A percentile compares a stretch with the other conserved stretches of the same genome.
These are phyloP conservation scores for Trichosurus vulpecula DNA, from an alignment of 2,797 vertebrate species.

Conservation along the genomic window DNA sequence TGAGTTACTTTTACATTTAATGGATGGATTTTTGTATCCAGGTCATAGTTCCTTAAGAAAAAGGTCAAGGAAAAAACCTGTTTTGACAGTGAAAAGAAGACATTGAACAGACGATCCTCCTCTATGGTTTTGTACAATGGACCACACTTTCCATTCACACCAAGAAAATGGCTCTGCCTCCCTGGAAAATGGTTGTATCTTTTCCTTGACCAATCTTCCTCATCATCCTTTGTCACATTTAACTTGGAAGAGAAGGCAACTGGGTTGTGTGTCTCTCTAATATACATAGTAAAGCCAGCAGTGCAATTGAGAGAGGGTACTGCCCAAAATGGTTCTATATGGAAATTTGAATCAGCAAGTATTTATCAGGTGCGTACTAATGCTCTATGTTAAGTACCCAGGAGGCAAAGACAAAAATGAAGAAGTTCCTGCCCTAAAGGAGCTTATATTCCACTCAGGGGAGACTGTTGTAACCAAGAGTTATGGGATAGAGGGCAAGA, in stretches of 20 bases:
- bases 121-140: constrained; percentile 37
- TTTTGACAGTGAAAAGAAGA: constrained; percentile 64
- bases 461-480: not conserved
- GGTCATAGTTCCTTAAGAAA: constrained; percentile 49
- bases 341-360: not conserved
- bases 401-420: not conserved
- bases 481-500: not conserved
- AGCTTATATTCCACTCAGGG: not conserved
- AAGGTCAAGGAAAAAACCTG: constrained; percentile 59
- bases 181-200: constrained; percentile 62
- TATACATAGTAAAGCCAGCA: not conserved
- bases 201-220: constrained; percentile 53
- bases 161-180: constrained; percentile 54
- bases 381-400: not conserved
- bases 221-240: not conserved
- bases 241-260: constrained; percentile 32
- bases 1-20: constrained; percentile 51
- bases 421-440: not conserved
- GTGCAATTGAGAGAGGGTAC: not conserved
- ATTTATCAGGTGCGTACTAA: not conserved
- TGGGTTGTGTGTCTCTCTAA: not conserved
- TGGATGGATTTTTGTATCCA: constrained; percentile 55
- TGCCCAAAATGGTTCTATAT: not conserved
- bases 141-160: constrained; percentile 50
- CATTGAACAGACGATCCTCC: constrained; percentile 36